Evolutionary conservation across 2,888 invertebrate genomes (phyloP), one percentile per base, ranked within the genome.

Genomic region (Anthrax anthrax): DNA sequence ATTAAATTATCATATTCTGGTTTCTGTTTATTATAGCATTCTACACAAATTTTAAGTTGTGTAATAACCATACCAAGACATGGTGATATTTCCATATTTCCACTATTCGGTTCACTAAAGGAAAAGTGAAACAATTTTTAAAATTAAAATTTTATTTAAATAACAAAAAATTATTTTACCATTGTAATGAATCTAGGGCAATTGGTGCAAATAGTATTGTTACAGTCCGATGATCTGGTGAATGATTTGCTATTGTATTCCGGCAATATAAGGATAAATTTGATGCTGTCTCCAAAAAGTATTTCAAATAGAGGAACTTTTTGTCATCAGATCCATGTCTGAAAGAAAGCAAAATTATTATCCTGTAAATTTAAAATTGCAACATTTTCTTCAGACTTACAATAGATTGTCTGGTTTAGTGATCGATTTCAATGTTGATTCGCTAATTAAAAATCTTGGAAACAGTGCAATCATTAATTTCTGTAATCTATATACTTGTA

Each of bases 401-500:
- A 53, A 47, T 16, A 53, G 49, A 46, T 58, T 57, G 42, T 64
- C 60, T 27, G 57, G 53, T 37, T 63, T 60, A 13, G 58, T 49
- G 54, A 65, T 61, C 34, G 61, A 58, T 4, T 60, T 59, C 5
- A 68, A 55, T n/a, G 60, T 62, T 1, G 53, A 34, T 37, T 72
- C 71, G 50, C 70, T 67, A 1, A 75, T 58, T 9, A 75, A 69
- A 61, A 88, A 90, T 50, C 83, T 75, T 4, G 82, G 77, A 51
- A 89, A 72, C 43, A 90, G 70, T 1, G 80, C 76, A 47, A 89
- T 64, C 80, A 87, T 81, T 37, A 87, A 72, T 52, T 78, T 76
- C 58, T 83, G 84, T 49, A 90, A 70, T 2, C 86, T 74, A 56
- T 74, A 76, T 16, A 83, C 65, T 56, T 78, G 76, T 0, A 77